phyloP scores from a whole-genome alignment of 2,113 vertebrate species.

The Hoplias malabaricus region DNA sequence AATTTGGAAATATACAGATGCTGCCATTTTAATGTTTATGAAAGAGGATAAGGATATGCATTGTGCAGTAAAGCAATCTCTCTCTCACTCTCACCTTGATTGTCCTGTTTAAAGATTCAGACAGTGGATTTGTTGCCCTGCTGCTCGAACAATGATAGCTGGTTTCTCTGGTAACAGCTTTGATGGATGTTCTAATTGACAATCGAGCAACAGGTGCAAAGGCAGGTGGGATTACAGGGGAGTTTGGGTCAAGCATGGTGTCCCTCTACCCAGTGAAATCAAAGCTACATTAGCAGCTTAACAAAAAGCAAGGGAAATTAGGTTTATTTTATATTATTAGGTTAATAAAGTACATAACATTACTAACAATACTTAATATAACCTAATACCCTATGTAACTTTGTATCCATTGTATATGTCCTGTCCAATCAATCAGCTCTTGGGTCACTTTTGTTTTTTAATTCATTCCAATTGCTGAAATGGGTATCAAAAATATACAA shows the following conservation, averaged over 20 bases:
- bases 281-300: background rate
- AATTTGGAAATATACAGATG: background rate
- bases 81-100: background rate
- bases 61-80: background rate
- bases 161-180: slow-evolving; percentile 19
- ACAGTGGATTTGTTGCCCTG: slow-evolving; percentile 13
- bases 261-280: background rate
- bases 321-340: too few species aligned
- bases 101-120: slow-evolving; percentile 2
- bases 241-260: background rate
- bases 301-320: too few species aligned
- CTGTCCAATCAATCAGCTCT: too few species aligned
- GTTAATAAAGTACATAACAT: too few species aligned
- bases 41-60: background rate
- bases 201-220: background rate
- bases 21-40: slow-evolving; percentile 1
- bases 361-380: too few species aligned
- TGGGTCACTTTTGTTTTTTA: too few species aligned
- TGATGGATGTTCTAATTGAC: background rate
- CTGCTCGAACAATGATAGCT: background rate
- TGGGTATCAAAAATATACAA: too few species aligned
- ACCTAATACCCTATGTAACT: too few species aligned
- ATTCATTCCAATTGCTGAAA: too few species aligned
- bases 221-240: background rate
- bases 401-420: too few species aligned